phyloP scores from a whole-genome alignment of 2,797 vertebrate species.

The Lutra lutra region DNA sequence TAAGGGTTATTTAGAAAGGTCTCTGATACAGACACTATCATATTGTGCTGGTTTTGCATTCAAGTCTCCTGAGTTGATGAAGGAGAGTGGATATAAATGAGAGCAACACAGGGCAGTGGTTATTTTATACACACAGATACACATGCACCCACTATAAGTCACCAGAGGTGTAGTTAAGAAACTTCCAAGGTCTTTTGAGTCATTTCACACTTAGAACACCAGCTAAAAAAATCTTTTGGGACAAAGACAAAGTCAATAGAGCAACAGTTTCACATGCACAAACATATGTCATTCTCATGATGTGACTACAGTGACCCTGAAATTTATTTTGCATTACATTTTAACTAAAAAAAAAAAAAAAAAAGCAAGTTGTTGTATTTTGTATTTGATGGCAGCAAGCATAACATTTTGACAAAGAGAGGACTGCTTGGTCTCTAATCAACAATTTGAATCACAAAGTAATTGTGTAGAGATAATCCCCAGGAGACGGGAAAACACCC shows the following conservation, averaged over 20 bases:
- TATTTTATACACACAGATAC: not conserved
- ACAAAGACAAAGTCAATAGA: not conserved
- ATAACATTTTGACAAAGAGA: conserved; percentile 38
- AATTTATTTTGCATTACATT: conserved; percentile 26
- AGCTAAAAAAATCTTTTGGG: not conserved
- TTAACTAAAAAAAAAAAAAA: not conserved
- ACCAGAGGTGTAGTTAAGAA: not conserved
- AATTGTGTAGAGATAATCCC: conserved; percentile 25
- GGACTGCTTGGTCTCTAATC: not conserved
- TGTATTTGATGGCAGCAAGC: not conserved
- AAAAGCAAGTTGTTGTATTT: not conserved
- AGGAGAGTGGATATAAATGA: not conserved
- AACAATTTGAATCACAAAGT: conserved; percentile 44
- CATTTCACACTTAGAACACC: not conserved
- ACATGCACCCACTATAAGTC: not conserved
- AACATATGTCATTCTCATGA: not conserved
- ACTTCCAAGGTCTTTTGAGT: not conserved
- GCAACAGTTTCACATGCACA: not conserved
- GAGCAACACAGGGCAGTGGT: fast-evolving
- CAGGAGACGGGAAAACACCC: not conserved
- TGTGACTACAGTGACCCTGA: not conserved
- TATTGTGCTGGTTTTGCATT: not conserved
- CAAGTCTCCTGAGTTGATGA: not conserved
- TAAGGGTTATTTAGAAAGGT: not conserved
- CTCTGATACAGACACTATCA: not conserved